Base-by-base conservation (phyloP, 2,888 invertebrate species). In the Rotaria magnacalcarata region DNA sequence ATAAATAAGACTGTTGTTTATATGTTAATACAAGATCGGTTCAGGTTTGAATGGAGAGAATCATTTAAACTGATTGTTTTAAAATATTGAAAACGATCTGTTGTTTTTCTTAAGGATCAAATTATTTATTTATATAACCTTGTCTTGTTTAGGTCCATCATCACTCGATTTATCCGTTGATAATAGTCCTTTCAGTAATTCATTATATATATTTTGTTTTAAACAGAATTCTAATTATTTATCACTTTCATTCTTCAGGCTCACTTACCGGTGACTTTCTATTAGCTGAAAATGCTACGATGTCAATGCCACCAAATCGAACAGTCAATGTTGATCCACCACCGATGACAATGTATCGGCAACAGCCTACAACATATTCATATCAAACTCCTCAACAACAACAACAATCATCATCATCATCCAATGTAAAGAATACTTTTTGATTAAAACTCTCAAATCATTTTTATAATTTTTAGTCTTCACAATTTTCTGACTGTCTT, bases 131-230 rank as follows among this genome's bases (percentile, higher is more conserved):
- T 8, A 50, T 50, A 50, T 50, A 50, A 50, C 11, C 50, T 50
- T 50, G 50, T 54, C 4, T 10, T 67, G 0, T 67, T 16, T 67
- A 67, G 67, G 67, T 67, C 27, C 67, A 34, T 14, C 67, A 34
- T 67, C 67, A 34, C 67, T 67, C 67, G 67, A 67, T 67, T 67
- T 67, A 67, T 14, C 27, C 16, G 34, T 67, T 67, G 67, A 67
- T 27, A 34, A 67, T 67, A 67, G 67, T 67, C 67, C 34, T 67
- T 67, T 67, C 67, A 67, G 67, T 67, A 67, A 67, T 67, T 34
- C 14, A 27, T 67, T 67, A 8, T n/a, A 1, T 58, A n/a, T 58
- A 2, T 58, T n/a, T 58, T 7, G 8, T 7, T 58, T 21, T n/a
- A 7, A 3, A 14, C 16, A 16, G 7, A 34, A 34, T n/a, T 50